These are phyloP conservation scores for Eunapius fragilis DNA, from an alignment of 37 sponge, comb jelly and placozoan genomes.

Conservation along the genomic window DNA sequence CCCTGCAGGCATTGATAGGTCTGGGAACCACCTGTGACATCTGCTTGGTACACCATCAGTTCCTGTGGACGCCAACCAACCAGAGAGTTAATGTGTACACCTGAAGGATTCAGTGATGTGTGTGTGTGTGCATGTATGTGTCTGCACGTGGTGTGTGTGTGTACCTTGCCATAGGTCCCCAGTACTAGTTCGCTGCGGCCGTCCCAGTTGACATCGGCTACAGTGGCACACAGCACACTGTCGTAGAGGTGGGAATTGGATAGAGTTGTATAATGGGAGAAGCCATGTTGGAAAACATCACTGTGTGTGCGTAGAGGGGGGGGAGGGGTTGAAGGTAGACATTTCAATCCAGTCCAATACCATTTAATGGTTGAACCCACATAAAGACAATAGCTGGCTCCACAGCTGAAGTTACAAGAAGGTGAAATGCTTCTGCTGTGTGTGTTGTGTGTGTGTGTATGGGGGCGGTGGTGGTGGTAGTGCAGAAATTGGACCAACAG, in stretches of 20 bases:
- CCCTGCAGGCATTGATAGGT: not conserved
- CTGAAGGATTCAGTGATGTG: too few species aligned
- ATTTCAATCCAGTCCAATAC: not conserved
- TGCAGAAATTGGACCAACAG: too few species aligned
- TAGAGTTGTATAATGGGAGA: conserved; percentile 27
- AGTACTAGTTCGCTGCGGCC: conserved; percentile 70
- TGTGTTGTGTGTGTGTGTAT: too few species aligned
- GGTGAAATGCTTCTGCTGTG: conserved; percentile 22
- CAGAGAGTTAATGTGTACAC: too few species aligned
- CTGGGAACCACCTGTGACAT: conserved; percentile 1
- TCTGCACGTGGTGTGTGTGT: too few species aligned
- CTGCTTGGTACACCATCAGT: conserved; percentile 42
- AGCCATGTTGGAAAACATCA: conserved; percentile 52
- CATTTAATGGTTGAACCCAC: not conserved
- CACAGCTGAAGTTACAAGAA: conserved; percentile 62
- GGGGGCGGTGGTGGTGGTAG: too few species aligned
- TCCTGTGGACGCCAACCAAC: conserved; percentile 7
- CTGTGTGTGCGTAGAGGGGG: too few species aligned
- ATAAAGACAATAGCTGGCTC: conserved; percentile 59
- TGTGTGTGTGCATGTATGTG: too few species aligned
- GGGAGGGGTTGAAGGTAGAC: too few species aligned
- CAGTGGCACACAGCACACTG: conserved; percentile 71
- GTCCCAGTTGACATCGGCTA: conserved; percentile 80
- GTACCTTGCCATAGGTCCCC: conserved; percentile 88
- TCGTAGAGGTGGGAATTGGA: conserved; percentile 69